Evolutionary conservation across 1,140 invertebrate genomes (phyloP), one percentile per base, ranked within the genome.

Genomic region (Heterodera schachtii): DNA sequence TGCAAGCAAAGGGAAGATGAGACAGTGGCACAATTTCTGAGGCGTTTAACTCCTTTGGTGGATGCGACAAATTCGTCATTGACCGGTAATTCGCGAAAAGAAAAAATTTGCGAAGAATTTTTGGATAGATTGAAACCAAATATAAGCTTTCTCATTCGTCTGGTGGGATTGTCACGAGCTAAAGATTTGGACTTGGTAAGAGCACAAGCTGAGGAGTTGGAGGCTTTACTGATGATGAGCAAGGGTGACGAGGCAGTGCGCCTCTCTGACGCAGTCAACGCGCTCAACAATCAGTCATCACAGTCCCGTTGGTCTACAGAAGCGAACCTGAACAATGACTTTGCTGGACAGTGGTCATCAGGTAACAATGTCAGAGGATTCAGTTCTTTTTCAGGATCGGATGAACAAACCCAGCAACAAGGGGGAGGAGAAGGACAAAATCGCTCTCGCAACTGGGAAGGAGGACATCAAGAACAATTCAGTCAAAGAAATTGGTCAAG

Each of bases 141-240:
- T n/a, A n/a, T n/a, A 49, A 60, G 71, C 19, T 73, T 73, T n/a
- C n/a, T 73, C 5, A 73, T 73, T n/a, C 44, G 71, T 13, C 19
- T 73, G 47, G 71, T 73, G 5, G 71, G 71, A 19, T 19, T 73
- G 13, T 19, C 71, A 5, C 44, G 19, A n/a, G 19, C 13, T n/a
- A 73, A 73, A 19, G n/a, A n/a, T n/a, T 73, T 73, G 47, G 71
- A 73, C 21, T 11, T 73, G 13, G 71, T 73, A 16, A 73, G 19
- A 73, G 44, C 19, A 5, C 71, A 73, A n/a, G 71, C 71, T 11
- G 71, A 73, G n/a, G 71, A 73, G 21, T 73, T 73, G 19, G 71
- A 73, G 19, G 47, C 71, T 13, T 16, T 73, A n/a, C 47, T 73
- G 13, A 11, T 49, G 44, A 16, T 49, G 11, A 49, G 21, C 47